Evolutionary conservation across 2,797 vertebrate species (phyloP).

Genomic region (Emydoidea blandingii): DNA sequence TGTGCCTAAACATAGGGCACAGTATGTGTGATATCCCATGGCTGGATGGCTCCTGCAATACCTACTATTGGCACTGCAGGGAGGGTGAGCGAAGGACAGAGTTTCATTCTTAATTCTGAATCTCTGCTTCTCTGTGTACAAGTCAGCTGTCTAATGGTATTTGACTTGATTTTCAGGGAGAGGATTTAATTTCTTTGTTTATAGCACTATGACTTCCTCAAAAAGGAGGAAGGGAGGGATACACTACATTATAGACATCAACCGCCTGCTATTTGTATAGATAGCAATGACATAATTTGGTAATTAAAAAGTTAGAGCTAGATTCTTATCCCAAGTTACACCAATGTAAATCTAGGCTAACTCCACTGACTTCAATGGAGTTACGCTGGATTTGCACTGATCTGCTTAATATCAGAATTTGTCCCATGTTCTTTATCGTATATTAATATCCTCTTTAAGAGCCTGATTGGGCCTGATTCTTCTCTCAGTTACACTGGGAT

Average conservation of each 20-base stretch:
- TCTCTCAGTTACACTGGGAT: not conserved
- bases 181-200: not conserved
- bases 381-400: accelerated
- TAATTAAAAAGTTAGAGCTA: accelerated
- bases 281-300: accelerated
- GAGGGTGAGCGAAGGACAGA: not conserved
- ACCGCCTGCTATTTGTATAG: accelerated
- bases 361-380: accelerated
- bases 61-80: accelerated
- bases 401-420: not conserved
- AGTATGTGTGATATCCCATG: not conserved
- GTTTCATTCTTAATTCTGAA: not conserved
- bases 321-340: accelerated
- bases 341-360: not conserved
- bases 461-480: not conserved
- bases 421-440: not conserved
- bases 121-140: not conserved
- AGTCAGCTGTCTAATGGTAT: accelerated
- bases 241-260: not conserved
- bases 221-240: not conserved
- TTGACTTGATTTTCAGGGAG: not conserved
- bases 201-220: accelerated
- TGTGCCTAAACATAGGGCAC: accelerated
- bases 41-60: not conserved
- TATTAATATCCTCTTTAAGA: not conserved